These are phyloP conservation scores for Heliocidaris tuberculata DNA, from an alignment of 35 echinoderm and acorn worm genomes.

Conservation along the genomic window DNA sequence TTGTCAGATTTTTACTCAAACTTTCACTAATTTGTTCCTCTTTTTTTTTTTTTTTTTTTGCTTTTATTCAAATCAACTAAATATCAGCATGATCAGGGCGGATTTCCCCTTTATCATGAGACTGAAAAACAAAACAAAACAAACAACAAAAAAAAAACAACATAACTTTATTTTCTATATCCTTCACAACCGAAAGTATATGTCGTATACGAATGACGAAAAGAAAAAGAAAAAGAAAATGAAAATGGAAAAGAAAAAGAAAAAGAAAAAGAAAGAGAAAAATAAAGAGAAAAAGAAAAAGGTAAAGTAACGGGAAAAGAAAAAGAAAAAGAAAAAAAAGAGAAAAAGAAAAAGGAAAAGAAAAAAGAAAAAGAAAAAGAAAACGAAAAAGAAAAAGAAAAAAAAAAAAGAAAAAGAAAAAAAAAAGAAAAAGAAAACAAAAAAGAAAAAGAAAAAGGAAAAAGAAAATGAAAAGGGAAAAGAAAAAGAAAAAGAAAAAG, in stretches of 20 bases:
- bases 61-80: too few species aligned
- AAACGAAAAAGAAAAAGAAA: neutral
- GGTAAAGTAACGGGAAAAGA: too few species aligned
- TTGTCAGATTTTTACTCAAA: too few species aligned
- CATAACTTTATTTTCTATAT: too few species aligned
- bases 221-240: neutral
- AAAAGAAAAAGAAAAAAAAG: neutral
- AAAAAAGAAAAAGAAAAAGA: neutral
- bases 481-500: neutral
- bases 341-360: neutral
- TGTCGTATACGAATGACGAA: too few species aligned
- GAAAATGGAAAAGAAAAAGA: neutral
- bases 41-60: too few species aligned
- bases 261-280: neutral
- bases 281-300: neutral
- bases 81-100: too few species aligned
- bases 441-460: neutral
- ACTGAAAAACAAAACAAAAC: too few species aligned
- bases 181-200: too few species aligned
- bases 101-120: too few species aligned
- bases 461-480: neutral
- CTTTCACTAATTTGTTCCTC: too few species aligned
- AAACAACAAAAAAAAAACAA: too few species aligned
- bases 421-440: neutral
- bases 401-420: neutral